Evolutionary conservation across 2,888 invertebrate species (phyloP).

Genomic region (Sarcophaga carnaria): DNA sequence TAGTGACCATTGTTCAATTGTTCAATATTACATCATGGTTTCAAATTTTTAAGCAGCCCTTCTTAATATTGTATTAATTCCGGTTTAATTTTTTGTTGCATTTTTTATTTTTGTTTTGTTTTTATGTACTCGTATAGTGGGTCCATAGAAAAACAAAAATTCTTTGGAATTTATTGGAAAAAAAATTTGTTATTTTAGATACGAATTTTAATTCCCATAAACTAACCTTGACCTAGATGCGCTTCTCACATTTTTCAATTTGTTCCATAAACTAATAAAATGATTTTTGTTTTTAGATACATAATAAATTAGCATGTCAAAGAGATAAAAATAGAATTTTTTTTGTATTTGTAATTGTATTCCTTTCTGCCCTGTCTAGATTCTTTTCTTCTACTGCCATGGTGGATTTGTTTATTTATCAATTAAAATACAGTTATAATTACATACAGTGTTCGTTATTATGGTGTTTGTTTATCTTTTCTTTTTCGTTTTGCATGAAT

Average conservation of each 20-base stretch:
- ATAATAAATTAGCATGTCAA: slow-evolving; percentile 6
- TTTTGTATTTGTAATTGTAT: not conserved
- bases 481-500: slow-evolving; percentile 37
- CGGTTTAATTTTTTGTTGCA: slow-evolving; percentile 46
- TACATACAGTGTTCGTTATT: slow-evolving; percentile 21
- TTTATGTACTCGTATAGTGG: not conserved
- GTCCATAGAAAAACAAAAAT: not conserved
- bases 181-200: slow-evolving; percentile 43
- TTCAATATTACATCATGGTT: slow-evolving; percentile 56
- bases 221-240: slow-evolving; percentile 62
- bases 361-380: not conserved
- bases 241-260: too few relatives aligned
- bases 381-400: not conserved
- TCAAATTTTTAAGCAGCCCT: slow-evolving; percentile 46
- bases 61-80: slow-evolving; percentile 51
- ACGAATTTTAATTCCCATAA: not conserved
- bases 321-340: not conserved
- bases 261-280: slow-evolving; percentile 17
- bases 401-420: slow-evolving; percentile 30
- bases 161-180: slow-evolving; percentile 13
- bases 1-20: slow-evolving; percentile 18
- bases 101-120: too few relatives aligned
- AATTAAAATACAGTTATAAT: slow-evolving; percentile 52
- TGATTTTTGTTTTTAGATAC: not conserved
- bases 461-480: slow-evolving; percentile 42